Base-by-base conservation (phyloP, 2,113 vertebrate genomes). In the Arenaria interpres region DNA sequence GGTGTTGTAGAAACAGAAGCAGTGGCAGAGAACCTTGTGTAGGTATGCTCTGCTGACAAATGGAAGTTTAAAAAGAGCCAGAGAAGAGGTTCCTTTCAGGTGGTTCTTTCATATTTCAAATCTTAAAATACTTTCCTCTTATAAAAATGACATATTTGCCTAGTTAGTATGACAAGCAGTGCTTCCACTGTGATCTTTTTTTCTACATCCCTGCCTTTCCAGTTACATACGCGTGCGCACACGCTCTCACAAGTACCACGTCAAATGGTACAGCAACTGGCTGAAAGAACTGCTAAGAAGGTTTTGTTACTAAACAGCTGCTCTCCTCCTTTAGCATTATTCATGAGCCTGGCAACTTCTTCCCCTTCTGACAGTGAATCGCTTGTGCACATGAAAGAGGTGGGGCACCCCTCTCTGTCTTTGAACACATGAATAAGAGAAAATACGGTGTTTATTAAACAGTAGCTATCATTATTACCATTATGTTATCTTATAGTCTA, bases 251-350 rank as follows among this genome's bases (percentile, higher is more conserved):
- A 3, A 88, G 85, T 53, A 43, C 57, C 75, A 50, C 3, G 2
- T 96, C 74, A 53, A 93, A 89, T 89, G 86, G 84, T 79, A 76
- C 84, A 87, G 90, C 88, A 69, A 87, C 33, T 76, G 90, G 48
- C 77, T 91, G 90, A 95, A 97, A 96, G 91, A 80, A 83, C 73
- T 89, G 77, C 86, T 81, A 53, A 80, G 69, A 66, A 78, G 89
- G 95, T 89, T 97, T 95, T 96, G 80, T 90, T 89, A 57, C 80
- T 85, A 48, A 95, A 79, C 96, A 97, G 92, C 94, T 96, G 96
- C 77, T 97, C 80, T 79, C 62, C 80, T 95, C 77, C 90, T 96
- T 93, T 16, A 95, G 89, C 2, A 4, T 87, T 82, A 82, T 93
- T 97, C 95, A 96, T 91, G 77, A 96, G 91, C 69, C 81, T 95